Conservation (phyloP, 2,113 vertebrate species). For the Halcyon malimbica region DNA sequence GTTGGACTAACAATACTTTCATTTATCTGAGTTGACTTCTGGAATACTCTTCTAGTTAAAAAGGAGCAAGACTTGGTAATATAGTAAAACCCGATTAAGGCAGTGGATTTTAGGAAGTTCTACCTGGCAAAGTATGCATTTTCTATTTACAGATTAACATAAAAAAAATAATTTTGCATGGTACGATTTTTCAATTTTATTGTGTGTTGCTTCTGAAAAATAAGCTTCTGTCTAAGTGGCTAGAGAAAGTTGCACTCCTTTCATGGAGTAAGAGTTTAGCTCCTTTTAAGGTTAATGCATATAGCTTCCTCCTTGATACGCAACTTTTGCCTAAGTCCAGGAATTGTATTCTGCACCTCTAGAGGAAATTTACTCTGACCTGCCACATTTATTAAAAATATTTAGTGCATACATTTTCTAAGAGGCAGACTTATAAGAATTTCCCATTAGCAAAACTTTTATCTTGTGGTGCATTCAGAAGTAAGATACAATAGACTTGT, state of each 20-base stretch:
- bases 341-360: background rate
- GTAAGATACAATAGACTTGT: background rate
- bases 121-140: background rate
- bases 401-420: background rate
- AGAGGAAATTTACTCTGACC: background rate
- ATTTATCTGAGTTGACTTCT: background rate
- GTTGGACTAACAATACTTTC: background rate
- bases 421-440: background rate
- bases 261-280: background rate
- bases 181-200: background rate
- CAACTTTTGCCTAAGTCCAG: background rate
- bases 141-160: background rate
- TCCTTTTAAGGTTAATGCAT: background rate
- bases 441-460: background rate
- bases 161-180: background rate
- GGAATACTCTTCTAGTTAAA: background rate
- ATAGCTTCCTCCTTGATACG: background rate
- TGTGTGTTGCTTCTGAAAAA: background rate
- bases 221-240: background rate
- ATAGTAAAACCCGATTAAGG: background rate
- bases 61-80: background rate
- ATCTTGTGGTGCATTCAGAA: background rate
- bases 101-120: background rate
- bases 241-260: background rate
- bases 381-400: background rate